Evolutionary conservation across 2,113 vertebrate species (phyloP), one percentile per base, ranked within the genome.

Genomic region (Esox niger): DNA sequence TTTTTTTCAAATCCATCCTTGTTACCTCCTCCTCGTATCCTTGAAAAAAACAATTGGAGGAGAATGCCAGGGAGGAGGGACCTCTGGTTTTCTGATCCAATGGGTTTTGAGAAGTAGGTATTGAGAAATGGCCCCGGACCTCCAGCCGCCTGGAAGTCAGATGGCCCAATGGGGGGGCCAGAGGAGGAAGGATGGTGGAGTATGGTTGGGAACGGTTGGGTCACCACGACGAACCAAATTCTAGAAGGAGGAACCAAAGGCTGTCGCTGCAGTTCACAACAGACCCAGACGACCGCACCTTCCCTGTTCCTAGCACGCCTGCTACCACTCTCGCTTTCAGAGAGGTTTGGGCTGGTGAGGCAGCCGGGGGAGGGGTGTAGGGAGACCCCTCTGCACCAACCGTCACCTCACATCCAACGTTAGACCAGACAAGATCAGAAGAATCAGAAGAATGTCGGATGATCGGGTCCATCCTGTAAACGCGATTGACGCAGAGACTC

Each of bases 281-380:
- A 78, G 35, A 67, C 68, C 70, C 62, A 63, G 32, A 70, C 27
- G n/a, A 77, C 23, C 56, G 62, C 72, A 79, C 65, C 71, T 82
- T 77, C 69, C 15, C 68, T 58, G 43, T 74, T 82, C 64, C 61
- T 27, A 60, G 47, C 27, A 27, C 31, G 43, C 20, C 11, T 55
- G 54, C 31, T 60, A 49, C 33, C 70, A 71, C 62, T 79, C 74
- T 67, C 69, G 60, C 77, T 82, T 82, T 79, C 71, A 77, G 54
- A 68, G 13, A 13, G 47, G 66, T 9, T 49, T 68, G 70, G 74
- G 30, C 17, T 8, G 29, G 4, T 4, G 35, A 9, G 32, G 17
- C 2, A 23, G 20, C 6, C 9, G 13, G 2, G 25, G 9, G 20
- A 30, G 8, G 29, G n/a, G n/a, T n/a, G n/a, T 26, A 49, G 43